A percentile compares a stretch with the other conserved stretches of the same genome.
Conservation (phyloP, 2,888 invertebrate genomes). For the Halocaridina rubra region DNA sequence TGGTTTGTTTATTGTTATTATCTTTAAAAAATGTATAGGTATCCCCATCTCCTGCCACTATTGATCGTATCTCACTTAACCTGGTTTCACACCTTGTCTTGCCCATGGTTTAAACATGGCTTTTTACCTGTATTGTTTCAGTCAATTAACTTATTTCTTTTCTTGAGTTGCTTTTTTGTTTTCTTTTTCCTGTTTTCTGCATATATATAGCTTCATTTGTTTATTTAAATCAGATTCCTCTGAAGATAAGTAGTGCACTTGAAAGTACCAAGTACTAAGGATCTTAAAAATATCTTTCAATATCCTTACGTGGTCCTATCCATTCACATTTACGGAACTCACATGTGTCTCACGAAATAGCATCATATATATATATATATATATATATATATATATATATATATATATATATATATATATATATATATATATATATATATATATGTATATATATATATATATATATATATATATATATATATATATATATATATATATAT, state of each 20-base stretch:
- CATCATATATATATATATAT: neutral
- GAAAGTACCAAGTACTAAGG: no score
- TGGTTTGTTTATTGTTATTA: neutral
- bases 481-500: no score
- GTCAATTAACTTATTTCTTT: neutral
- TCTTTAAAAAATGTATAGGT: neutral
- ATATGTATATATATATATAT: neutral
- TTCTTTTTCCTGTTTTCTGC: neutral
- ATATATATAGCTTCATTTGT: no score
- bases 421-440: conserved; percentile 3
- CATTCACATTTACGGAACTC: no score
- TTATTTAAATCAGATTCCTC: neutral
- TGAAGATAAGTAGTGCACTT: no score
- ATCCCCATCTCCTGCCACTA: neutral
- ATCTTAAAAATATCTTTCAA: no score
- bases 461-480: no score
- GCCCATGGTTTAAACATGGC: neutral
- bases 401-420: conserved; percentile 1
- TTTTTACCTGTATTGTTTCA: neutral
- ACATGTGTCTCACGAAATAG: neutral
- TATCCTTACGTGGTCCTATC: no score
- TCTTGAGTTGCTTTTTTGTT: neutral
- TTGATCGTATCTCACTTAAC: no score
- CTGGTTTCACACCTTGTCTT: neutral
- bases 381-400: neutral